Base-by-base conservation (phyloP, 2,797 vertebrate genomes). In the Platalea minor region DNA sequence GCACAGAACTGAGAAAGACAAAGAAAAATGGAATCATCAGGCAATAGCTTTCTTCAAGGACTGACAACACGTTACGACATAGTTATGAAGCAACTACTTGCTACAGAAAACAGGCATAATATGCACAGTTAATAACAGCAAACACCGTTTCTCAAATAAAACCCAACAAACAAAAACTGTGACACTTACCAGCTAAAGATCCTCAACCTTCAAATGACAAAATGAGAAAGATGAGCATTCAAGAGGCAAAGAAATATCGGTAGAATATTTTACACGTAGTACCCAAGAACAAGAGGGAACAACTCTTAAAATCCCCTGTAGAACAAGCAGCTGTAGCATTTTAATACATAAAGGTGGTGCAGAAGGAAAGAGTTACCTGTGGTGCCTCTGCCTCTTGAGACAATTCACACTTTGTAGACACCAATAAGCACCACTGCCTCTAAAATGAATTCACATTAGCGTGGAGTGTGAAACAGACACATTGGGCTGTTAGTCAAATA, bases 1-100 rank as follows among this genome's bases (percentile, higher is more conserved):
- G 99, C 99, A 98, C 99, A 99, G 96, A 99, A 99, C 99, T 99
- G 96, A 35, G 57, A 93, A 96, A 87, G 84, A 94, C 18, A 88
- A 73, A 94, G 53, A 65, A 25, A 92, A 90, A 43, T 19, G 18
- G 69, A 94, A 85, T n/a, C 61, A 89, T 86, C 73, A 95, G 83
- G 19, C 31, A 91, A 57, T 0, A 64, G 68, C 18, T 61, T 89
- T 57, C 61, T 57, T 72, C 53, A 78, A 70, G 29, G 65, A 89
- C 46, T 54, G 46, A 76, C 63, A 93, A 84, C 28, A 50, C 0
- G 0, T 54, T 70, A 73, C 4, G n/a, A 76, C 13, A 14, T 6
- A 68, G 35, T 75, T 80, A 67, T 3, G 17, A 92, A 83, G 53
- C 28, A 74, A 48, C 14, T 17, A n/a, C 37, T 29, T 63, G 48